phyloP scores from a whole-genome alignment of 2,888 invertebrate genomes.

The Saturnia japonica region DNA sequence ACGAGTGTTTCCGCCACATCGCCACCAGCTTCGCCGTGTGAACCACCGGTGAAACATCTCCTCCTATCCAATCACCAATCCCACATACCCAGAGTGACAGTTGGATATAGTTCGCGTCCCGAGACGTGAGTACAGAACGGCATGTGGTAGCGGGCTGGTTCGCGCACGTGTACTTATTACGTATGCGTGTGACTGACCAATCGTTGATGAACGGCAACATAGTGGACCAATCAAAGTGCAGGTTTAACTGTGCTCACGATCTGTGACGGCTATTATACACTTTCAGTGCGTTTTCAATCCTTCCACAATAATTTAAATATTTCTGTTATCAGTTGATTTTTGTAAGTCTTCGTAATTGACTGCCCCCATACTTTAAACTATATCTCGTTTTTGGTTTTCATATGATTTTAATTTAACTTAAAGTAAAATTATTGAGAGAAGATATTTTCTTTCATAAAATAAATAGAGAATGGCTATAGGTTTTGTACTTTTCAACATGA shows the following conservation, averaged over 20 bases:
- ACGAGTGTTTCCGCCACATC: conserved; percentile 86
- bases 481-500: too few species aligned
- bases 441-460: too few species aligned
- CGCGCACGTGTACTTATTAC: neutral
- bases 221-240: neutral
- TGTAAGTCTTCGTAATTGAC: too few species aligned
- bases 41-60: conserved; percentile 48
- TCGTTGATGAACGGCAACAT: neutral
- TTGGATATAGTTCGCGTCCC: neutral
- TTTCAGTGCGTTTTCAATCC: neutral
- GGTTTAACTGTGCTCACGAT: neutral
- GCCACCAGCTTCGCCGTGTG: conserved; percentile 46
- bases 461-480: too few species aligned
- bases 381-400: too few species aligned
- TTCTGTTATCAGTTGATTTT: neutral
- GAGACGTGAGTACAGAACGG: neutral
- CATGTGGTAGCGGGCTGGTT: too few species aligned
- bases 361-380: too few species aligned
- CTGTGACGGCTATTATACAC: neutral
- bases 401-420: too few species aligned
- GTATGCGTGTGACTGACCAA: neutral
- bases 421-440: too few species aligned
- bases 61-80: neutral
- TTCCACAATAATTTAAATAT: neutral
- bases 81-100: neutral